Base-by-base conservation (phyloP, 1,140 invertebrate genomes). In the Neodiprion pinetum region DNA sequence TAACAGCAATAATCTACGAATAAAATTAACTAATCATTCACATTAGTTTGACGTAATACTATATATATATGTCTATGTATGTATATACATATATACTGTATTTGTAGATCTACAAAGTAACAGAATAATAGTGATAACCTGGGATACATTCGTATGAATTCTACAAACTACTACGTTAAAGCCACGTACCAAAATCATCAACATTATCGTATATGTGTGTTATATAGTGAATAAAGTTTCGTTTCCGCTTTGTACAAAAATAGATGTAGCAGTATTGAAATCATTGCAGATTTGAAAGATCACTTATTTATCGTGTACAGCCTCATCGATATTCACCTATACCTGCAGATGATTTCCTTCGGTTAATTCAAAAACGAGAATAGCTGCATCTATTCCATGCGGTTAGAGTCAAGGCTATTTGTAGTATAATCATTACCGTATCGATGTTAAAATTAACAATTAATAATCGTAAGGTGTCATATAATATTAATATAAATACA, bases 131-230 rank as follows among this genome's bases (percentile, higher is more conserved):
- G 4, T 40, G 28, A 40, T 40, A 40, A 40, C 28, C 28, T 40
- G 1, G 28, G 28, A 40, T 40, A 40, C 28, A 40, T 40, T 40
- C 28, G 28, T 40, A 40, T 40, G 28, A 40, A 40, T 40, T 71
- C 50, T 74, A 77, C 70, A 9, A 69, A 67, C 76, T 79, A 80
- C 10, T 21, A 53, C 75, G 69, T 81, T 81, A 81, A 81, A 81
- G 80, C 80, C 78, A 81, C 76, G 70, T 81, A 81, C 79, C 80
- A 81, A 79, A 80, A 71, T 74, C 74, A 72, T 53, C 70, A 67
- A 11, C 48, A 61, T n/a, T 67, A 75, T 61, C 47, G 49, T 71
- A 72, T 69, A 72, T 71, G 75, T 53, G 48, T 28, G 48, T 47
- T 50, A 23, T 61, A 53, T 67, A 65, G 9, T 65, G 14, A 40